Evolutionary conservation across 2,113 vertebrate species (phyloP).

Genomic region (Desmodus rotundus): DNA sequence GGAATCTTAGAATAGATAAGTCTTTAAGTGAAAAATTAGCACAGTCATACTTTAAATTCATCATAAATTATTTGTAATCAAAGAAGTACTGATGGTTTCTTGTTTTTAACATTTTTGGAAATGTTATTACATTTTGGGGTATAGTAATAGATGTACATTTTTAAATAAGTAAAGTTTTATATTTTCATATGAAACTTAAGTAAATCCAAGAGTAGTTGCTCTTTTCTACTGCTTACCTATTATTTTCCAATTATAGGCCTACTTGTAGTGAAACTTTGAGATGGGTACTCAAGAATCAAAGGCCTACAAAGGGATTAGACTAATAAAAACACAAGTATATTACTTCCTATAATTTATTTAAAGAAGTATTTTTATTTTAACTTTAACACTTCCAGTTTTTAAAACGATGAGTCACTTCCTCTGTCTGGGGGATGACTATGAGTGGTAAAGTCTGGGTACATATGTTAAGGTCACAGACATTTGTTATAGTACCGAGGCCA

Average conservation of each 20-base stretch:
- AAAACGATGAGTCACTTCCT: constrained; percentile 66
- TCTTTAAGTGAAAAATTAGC: neutral
- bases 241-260: neutral
- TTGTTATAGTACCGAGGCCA: neutral
- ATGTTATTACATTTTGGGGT: neutral
- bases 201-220: neutral
- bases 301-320: neutral
- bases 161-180: neutral
- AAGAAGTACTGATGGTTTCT: neutral
- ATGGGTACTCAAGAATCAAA: neutral
- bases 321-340: neutral
- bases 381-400: constrained; percentile 59
- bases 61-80: constrained; percentile 2
- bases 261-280: neutral
- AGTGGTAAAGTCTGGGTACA: constrained; percentile 17
- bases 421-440: constrained; percentile 45
- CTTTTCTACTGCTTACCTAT: neutral
- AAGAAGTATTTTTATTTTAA: constrained; percentile 34
- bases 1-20: neutral
- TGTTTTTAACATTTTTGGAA: constrained; percentile 10
- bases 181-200: constrained; percentile 21
- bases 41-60: neutral
- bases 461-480: constrained; percentile 34
- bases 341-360: constrained; percentile 36
- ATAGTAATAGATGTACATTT: neutral